Base-by-base conservation (phyloP, 2,888 invertebrate species). In the Podabrus alpinus region DNA sequence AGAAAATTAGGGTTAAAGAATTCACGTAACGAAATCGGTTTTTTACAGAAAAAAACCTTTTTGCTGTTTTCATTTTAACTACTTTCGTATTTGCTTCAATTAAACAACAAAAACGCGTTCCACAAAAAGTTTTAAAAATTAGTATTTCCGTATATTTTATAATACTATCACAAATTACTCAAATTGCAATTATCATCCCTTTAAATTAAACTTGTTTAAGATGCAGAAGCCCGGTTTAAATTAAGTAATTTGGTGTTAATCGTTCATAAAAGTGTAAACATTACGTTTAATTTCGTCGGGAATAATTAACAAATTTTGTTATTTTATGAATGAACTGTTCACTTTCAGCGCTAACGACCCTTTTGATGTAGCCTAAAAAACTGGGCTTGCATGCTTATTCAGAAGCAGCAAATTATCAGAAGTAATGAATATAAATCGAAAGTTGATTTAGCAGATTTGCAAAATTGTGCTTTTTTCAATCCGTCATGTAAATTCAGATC, bases 391-490 rank as follows among this genome's bases (percentile, higher is more conserved):
- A n/a, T 45, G 45, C 45, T 45, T 45, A 45, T 45, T 45, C 45
- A n/a, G n/a, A 45, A n/a, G 45, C 45, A 45, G 45, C 45, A 45
- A 64, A 64, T 64, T 19, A 21, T 64, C 68, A 64, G n/a, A 69
- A 69, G 59, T 75, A 75, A 75, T 75, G 75, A 75, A 75, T 75
- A 75, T 75, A 72, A 75, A 75, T 75, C 62, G 72, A 75, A 15
- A 60, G 59, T 66, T 71, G 21, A 68, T 66, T 71, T 70, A 67
- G 70, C 68, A 70, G 71, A 74, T 74, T 68, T 59, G 5, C 21
- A 24, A 59, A 74, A 67, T 15, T 29, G 61, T 16, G 16, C 45
- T 7, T 61, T n/a, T 61, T 68, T 68, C 61, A 19, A 17, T 71
- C 25, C 9, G 60, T 16, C 13, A 15, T 59, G 59, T 60, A 71